A percentile compares a stretch with the other conserved stretches of the same genome.
phyloP scores from a whole-genome alignment of 2,113 vertebrate genomes.

The Rissa tridactyla region DNA sequence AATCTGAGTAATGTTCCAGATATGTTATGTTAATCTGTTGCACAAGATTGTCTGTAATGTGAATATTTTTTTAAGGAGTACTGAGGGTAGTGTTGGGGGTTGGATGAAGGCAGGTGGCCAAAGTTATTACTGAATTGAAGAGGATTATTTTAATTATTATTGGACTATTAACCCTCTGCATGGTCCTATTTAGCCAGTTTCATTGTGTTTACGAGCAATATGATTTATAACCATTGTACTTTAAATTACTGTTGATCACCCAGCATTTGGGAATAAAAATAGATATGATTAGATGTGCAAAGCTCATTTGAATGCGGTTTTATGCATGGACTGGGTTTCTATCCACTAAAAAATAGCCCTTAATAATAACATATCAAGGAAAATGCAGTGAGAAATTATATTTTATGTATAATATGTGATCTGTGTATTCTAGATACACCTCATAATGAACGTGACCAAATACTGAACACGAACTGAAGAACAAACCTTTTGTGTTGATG shows the following conservation, averaged over 20 bases:
- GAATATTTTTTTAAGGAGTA: constrained; percentile 34
- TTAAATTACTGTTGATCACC: constrained; percentile 40
- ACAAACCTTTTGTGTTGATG: constrained; percentile 58
- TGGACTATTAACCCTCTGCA: constrained; percentile 31
- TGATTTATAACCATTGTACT: constrained; percentile 10
- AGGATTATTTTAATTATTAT: constrained; percentile 53
- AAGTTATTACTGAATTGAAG: not conserved
- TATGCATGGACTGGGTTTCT: constrained; percentile 19
- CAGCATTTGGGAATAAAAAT: constrained; percentile 26
- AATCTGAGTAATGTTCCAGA: constrained; percentile 52
- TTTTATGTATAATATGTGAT: constrained; percentile 47
- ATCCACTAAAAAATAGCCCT: constrained; percentile 26
- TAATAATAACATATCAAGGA: constrained; percentile 50
- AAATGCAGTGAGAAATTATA: constrained; percentile 18
- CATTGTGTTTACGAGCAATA: not conserved
- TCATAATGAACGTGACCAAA: constrained; percentile 57
- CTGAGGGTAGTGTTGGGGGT: not conserved
- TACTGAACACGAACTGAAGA: constrained; percentile 57
- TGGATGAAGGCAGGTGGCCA: constrained; percentile 39
- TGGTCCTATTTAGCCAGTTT: not conserved
- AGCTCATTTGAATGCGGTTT: constrained; percentile 46
- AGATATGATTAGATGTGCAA: constrained; percentile 38
- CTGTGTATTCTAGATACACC: constrained; percentile 35
- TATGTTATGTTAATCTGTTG: constrained; percentile 41
- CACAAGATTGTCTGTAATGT: constrained; percentile 18